Conservation (phyloP, 1,140 invertebrate species). For the Drosophila saltans region DNA sequence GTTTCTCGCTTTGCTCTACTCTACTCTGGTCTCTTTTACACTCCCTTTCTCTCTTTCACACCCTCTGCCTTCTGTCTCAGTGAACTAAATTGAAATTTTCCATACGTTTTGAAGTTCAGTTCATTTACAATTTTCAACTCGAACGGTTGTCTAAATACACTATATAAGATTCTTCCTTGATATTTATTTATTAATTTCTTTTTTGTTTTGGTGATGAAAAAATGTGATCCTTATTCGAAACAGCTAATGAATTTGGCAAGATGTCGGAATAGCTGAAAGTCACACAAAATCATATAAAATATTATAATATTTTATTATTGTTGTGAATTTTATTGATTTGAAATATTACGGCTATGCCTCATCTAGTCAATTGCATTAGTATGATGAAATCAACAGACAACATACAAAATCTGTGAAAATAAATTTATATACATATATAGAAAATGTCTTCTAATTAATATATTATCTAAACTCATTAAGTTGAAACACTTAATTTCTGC, state of each 20-base stretch:
- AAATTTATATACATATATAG: too few species aligned
- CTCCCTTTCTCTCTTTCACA: not conserved
- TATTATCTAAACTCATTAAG: too few species aligned
- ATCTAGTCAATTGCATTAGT: slow-evolving; percentile 82
- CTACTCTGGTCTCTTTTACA: not conserved
- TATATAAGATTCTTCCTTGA: not conserved
- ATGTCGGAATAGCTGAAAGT: slow-evolving; percentile 83
- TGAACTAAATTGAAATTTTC: slow-evolving; percentile 45
- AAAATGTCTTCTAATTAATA: too few species aligned
- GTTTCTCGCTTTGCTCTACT: slow-evolving; percentile 17
- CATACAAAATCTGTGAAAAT: not conserved
- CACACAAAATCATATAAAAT: slow-evolving; percentile 43
- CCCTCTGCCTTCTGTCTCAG: not conserved
- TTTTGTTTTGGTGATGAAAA: slow-evolving; percentile 11
- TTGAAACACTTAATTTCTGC: too few species aligned
- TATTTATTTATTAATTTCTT: slow-evolving; percentile 26
- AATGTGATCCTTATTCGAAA: slow-evolving; percentile 13
- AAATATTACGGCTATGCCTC: slow-evolving; percentile 79
- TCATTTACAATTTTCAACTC: slow-evolving; percentile 68
- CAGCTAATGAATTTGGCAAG: slow-evolving; percentile 82
- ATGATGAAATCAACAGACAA: slow-evolving; percentile 47
- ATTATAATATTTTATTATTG: slow-evolving; percentile 23
- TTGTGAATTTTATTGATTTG: slow-evolving; percentile 58
- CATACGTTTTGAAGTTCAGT: slow-evolving; percentile 63
- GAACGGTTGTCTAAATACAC: slow-evolving; percentile 48